Evolutionary conservation across 2,888 invertebrate species (phyloP), one percentile per base, ranked within the genome.

Genomic region (Prosopocoilus inquinatus): DNA sequence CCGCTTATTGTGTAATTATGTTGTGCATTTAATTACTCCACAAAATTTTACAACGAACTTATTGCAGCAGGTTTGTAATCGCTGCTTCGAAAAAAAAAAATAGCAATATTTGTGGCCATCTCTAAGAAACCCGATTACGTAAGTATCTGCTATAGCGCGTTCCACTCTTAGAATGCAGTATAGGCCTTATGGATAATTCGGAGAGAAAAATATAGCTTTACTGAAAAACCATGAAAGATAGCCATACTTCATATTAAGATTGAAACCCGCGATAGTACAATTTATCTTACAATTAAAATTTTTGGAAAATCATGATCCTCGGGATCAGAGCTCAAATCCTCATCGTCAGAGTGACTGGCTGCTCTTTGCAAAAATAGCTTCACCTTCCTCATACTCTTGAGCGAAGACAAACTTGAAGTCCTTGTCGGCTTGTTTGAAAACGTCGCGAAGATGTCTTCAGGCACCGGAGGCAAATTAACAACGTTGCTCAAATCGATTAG

Each of bases 351-450:
- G 36, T 57, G 53, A 55, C 68, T 75, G 46, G 75, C 77, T 4
- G 77, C 78, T 58, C 76, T 72, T 60, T 79, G 78, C 52, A 79
- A 64, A 59, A 73, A 78, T 48, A 79, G 63, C 64, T 78, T 78
- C 8, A 79, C 76, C 64, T 79, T 78, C 45, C 78, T 65, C 66
- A 78, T 75, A 41, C 76, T 78, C 60, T 79, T 79, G 49, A 79
- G 61, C 1, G 78, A 78, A 8, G 78, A 78, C 41, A 79, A 67
- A 63, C 79, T 79, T 2, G 77, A 77, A 2, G 78, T 75, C 50
- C 75, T 68, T 2, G 68, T 72, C 8, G 79, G 78, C 62, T 75
- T 75, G 59, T 70, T 66, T n/a, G 70, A 63, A 53, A 75, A 78
- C 58, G 74, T 70, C 2, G 76, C 75, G 53, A 79, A 79, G 44